Base-by-base conservation (phyloP, 2,113 vertebrate genomes). In the Gymnarchus niloticus region DNA sequence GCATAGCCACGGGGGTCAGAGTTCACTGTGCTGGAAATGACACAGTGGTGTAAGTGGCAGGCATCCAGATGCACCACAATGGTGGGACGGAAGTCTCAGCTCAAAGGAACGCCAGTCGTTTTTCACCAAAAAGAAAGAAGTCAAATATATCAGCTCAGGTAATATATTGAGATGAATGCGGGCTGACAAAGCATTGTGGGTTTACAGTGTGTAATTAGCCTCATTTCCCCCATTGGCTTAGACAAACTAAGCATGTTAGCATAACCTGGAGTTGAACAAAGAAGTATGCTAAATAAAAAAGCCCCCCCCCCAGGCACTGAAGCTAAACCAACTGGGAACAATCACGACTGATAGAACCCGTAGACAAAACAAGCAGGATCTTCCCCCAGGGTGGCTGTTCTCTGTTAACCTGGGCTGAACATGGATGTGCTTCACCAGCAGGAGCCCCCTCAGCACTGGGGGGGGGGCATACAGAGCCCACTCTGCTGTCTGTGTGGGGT, bases 161-260 rank as follows among this genome's bases (percentile, higher is more conserved):
- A 84, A 56, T 69, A 21, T 69, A 84, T 76, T 76, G 65, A 88
- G 85, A 88, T 83, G 87, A 85, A 89, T 33, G 76, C 46, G 41
- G 73, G 87, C 90, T 86, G 90, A 86, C 86, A 91, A 89, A 87
- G 73, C 84, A 85, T 83, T 87, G 87, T 14, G 81, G 65, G 84
- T 91, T 87, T 89, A 84, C 85, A 87, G 78, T 85, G 49, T 89
- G 84, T 90, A 90, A 92, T 90, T 90, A 86, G 83, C 52, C 85
- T 78, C 86, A 56, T 87, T 89, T 88, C 88, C 84, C 87, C 56
- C 59, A 85, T 87, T 87, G 90, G 87, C 87, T 90, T 85, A 87
- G 84, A 87, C 88, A 87, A 89, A 89, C 87, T 87, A 76, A 88
- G 56, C 89, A 88, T 91, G 87, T 83, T 90, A 88, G 78, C 83